phyloP scores from a whole-genome alignment of 2,797 vertebrate species.

The Lutra lutra region DNA sequence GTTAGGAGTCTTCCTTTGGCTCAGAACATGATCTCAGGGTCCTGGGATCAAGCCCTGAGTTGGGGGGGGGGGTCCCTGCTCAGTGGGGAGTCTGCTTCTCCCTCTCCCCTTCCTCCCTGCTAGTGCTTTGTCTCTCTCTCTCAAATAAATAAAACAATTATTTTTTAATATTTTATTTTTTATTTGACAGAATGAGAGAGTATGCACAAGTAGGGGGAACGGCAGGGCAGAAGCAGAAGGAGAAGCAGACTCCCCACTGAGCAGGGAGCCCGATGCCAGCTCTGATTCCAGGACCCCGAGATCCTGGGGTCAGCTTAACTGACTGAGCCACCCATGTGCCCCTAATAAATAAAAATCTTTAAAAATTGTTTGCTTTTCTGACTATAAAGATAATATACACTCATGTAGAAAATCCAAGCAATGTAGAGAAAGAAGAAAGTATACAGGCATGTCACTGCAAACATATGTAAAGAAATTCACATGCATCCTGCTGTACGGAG shows the following conservation, averaged over 20 bases:
- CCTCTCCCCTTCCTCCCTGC: too few relatives aligned
- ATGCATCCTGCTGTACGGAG: neutral
- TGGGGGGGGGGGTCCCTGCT: neutral
- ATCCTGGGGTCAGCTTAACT: neutral
- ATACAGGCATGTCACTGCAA: neutral
- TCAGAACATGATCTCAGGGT: neutral
- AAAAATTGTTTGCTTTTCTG: slow-evolving; percentile 20
- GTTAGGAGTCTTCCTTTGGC: neutral
- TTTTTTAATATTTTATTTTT: neutral
- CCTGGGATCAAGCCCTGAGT: neutral
- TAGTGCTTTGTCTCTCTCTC: neutral
- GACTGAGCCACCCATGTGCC: neutral
- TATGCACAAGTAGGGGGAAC: neutral
- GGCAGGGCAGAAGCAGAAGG: neutral
- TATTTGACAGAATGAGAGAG: neutral
- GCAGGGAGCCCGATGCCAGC: neutral
- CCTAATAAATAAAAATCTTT: neutral
- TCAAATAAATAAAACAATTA: neutral
- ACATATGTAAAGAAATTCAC: neutral
- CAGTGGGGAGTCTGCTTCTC: neutral
- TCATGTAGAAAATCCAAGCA: neutral
- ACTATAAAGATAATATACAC: neutral
- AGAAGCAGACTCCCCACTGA: neutral
- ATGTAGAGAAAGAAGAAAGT: neutral
- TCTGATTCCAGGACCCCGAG: neutral